These are phyloP conservation scores for Pollachius pollachius DNA, from an alignment of 2,113 vertebrate genomes.

Conservation along the genomic window DNA sequence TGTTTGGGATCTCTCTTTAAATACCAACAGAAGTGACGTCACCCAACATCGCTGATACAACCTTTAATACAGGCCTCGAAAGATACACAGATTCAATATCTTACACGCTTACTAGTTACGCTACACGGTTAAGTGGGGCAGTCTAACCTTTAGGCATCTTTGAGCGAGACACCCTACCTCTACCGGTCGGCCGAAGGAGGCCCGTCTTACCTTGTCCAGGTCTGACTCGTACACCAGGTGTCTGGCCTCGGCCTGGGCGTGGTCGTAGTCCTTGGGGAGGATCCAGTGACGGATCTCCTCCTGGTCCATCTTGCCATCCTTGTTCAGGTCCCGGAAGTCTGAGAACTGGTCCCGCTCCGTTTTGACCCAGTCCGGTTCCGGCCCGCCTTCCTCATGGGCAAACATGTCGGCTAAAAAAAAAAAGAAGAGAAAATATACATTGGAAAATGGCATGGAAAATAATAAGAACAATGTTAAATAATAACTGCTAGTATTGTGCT, in stretches of 20 bases:
- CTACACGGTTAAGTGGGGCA: too few relatives aligned
- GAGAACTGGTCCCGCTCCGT: slow-evolving; percentile 94
- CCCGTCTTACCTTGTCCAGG: slow-evolving; percentile 81
- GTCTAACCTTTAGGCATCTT: too few relatives aligned
- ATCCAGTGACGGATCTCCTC: slow-evolving; percentile 97
- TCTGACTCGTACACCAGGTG: slow-evolving; percentile 95
- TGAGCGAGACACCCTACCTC: too few relatives aligned
- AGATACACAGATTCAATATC: too few relatives aligned
- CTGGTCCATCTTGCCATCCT: slow-evolving; percentile 94
- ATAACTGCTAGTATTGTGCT: too few relatives aligned
- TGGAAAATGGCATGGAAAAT: not conserved
- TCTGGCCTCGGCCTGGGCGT: slow-evolving; percentile 91
- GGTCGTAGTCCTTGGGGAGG: slow-evolving; percentile 95
- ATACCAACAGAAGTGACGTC: too few relatives aligned
- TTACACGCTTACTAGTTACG: too few relatives aligned
- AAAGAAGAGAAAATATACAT: slow-evolving; percentile 1
- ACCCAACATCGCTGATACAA: too few relatives aligned
- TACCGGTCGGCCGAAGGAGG: too few relatives aligned
- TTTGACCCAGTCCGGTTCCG: slow-evolving; percentile 93
- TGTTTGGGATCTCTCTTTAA: too few relatives aligned
- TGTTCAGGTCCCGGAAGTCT: slow-evolving; percentile 94
- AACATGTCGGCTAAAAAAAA: slow-evolving; percentile 90
- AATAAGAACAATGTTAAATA: not conserved
- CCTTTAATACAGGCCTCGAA: too few relatives aligned
- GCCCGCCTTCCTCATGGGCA: slow-evolving; percentile 87